Evolutionary conservation across 2,113 vertebrate species (phyloP).

Genomic region (Phrynosoma platyrhinos): DNA sequence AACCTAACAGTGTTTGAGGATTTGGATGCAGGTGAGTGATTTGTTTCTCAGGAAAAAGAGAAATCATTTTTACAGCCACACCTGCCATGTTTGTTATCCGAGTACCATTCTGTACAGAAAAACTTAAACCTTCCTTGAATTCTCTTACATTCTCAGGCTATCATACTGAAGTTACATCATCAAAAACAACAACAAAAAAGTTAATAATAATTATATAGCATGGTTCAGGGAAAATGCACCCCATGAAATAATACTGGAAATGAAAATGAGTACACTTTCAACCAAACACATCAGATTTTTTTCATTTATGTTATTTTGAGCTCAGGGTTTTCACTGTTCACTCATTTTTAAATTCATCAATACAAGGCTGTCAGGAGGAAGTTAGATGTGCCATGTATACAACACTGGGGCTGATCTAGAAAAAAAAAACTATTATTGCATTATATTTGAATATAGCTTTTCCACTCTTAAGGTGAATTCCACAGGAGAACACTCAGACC

Average conservation of each 20-base stretch:
- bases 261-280: background rate
- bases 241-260: rapidly evolving
- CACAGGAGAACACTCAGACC: too few species aligned
- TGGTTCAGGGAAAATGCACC: too few species aligned
- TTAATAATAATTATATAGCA: background rate
- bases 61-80: background rate
- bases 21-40: background rate
- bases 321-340: too few species aligned
- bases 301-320: background rate
- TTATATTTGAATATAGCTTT: too few species aligned
- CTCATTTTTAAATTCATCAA: too few species aligned
- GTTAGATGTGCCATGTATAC: too few species aligned
- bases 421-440: too few species aligned
- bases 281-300: background rate
- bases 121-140: rapidly evolving
- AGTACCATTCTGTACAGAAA: background rate
- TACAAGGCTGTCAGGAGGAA: too few species aligned
- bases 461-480: too few species aligned
- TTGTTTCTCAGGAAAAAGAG: background rate
- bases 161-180: rapidly evolving
- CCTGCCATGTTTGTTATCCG: background rate
- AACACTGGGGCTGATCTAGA: too few species aligned
- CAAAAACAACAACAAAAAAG: rapidly evolving
- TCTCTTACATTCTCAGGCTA: background rate
- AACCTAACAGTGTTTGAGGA: background rate